Evolutionary conservation across 2,113 vertebrate genomes (phyloP).

Genomic region (Apus apus): DNA sequence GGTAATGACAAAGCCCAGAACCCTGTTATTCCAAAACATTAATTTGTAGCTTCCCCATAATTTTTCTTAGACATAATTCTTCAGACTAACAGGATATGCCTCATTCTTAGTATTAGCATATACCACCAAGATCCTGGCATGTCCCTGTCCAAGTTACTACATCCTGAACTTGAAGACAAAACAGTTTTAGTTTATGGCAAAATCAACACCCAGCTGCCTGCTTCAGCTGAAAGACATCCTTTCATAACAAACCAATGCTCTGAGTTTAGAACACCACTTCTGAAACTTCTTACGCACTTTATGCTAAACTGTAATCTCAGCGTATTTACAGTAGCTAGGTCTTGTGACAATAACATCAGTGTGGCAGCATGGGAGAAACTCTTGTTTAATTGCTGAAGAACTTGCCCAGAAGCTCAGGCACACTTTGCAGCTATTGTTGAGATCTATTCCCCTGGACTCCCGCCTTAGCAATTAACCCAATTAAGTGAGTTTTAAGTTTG

Average conservation of each 20-base stretch:
- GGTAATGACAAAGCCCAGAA: neutral
- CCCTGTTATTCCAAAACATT: neutral
- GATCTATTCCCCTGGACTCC: neutral
- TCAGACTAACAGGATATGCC: neutral
- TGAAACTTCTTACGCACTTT: neutral
- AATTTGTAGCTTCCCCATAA: neutral
- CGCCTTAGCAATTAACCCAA: slow-evolving; percentile 15
- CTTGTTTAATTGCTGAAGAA: slow-evolving; percentile 1
- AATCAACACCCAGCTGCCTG: neutral
- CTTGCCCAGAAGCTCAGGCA: neutral
- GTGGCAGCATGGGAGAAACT: neutral
- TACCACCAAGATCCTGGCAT: neutral
- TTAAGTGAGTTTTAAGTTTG: neutral
- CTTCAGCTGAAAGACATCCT: neutral
- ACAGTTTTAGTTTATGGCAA: neutral
- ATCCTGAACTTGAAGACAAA: neutral
- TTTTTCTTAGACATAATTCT: neutral
- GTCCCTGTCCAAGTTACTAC: neutral
- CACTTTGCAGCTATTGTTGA: neutral
- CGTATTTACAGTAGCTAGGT: neutral
- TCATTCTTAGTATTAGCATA: neutral
- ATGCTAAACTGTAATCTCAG: neutral
- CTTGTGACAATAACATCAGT: neutral
- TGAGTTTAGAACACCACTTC: neutral
- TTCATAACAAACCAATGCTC: neutral